A percentile compares a stretch with the other conserved stretches of the same genome.
phyloP scores from a whole-genome alignment of 2,113 vertebrate genomes.

The Elephas maximus region DNA sequence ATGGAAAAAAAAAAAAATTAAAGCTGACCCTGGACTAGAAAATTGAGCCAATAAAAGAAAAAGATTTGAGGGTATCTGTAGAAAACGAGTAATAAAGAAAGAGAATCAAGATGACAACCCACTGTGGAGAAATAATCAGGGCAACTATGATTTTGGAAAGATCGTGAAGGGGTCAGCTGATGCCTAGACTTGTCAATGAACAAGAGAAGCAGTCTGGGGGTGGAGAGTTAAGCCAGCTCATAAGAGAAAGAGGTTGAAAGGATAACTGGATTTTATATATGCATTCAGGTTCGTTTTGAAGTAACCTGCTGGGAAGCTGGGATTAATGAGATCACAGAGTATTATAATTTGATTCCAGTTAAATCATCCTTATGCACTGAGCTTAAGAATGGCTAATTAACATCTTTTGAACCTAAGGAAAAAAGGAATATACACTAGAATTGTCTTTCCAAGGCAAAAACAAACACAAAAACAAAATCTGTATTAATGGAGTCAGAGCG shows the following conservation, averaged over 20 bases:
- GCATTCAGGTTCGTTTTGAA: slow-evolving; percentile 58
- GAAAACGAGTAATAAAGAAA: neutral
- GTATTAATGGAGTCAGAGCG: slow-evolving; percentile 60
- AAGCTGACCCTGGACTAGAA: slow-evolving; percentile 19
- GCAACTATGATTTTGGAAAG: neutral
- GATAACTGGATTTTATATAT: neutral
- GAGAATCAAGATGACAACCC: neutral
- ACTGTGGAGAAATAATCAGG: slow-evolving; percentile 30
- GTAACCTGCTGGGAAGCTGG: slow-evolving; percentile 34
- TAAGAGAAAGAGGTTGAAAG: neutral
- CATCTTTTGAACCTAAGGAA: slow-evolving; percentile 64
- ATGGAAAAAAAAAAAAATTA: neutral
- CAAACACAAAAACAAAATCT: slow-evolving; percentile 65
- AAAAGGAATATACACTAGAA: slow-evolving; percentile 54
- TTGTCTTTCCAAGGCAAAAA: slow-evolving; percentile 70
- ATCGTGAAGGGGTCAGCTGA: neutral
- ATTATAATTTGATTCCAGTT: slow-evolving; percentile 61
- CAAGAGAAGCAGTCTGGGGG: neutral
- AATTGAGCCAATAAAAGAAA: slow-evolving; percentile 43
- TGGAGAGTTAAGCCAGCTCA: neutral
- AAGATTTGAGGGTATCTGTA: slow-evolving; percentile 20
- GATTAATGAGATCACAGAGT: slow-evolving; percentile 68
- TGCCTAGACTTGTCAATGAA: neutral
- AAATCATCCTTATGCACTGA: slow-evolving; percentile 61
- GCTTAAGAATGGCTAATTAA: slow-evolving; percentile 73